A percentile compares a stretch with the other conserved stretches of the same genome.
These are phyloP conservation scores for Caprella mutica DNA, from an alignment of 2,888 invertebrate genomes.

Conservation along the genomic window DNA sequence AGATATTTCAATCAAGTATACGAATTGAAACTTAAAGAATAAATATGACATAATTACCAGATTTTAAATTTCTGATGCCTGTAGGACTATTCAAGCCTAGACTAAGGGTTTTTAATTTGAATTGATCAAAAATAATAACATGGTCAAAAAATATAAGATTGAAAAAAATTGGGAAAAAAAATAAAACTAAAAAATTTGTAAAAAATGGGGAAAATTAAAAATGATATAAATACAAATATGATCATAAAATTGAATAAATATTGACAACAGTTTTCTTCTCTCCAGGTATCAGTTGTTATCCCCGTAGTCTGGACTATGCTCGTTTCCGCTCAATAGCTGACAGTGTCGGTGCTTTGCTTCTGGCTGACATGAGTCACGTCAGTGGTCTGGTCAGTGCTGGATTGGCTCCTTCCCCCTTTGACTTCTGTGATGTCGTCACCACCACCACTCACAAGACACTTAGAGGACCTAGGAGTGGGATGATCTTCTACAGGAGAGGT, in stretches of 20 bases:
- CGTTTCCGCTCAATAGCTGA: slow-evolving; percentile 54
- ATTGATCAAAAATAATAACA: too few species aligned
- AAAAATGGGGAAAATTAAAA: not conserved
- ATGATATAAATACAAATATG: too few species aligned
- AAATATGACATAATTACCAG: too few species aligned
- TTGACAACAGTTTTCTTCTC: not conserved
- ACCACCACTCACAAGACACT: slow-evolving; percentile 94
- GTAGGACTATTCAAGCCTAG: too few species aligned
- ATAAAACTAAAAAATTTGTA: too few species aligned
- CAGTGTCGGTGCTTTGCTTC: slow-evolving; percentile 67
- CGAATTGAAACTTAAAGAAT: too few species aligned
- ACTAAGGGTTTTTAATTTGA: too few species aligned
- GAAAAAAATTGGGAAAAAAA: too few species aligned
- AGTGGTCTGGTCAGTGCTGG: slow-evolving; percentile 84
- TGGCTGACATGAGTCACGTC: slow-evolving; percentile 94
- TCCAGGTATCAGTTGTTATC: slow-evolving; percentile 73
- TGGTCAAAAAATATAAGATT: too few species aligned
- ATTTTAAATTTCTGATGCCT: too few species aligned
- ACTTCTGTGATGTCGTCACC: slow-evolving; percentile 79
- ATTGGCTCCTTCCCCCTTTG: slow-evolving; percentile 78
- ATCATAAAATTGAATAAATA: too few species aligned
- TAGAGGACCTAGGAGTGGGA: slow-evolving; percentile 62
- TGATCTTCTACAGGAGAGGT: slow-evolving; percentile 86
- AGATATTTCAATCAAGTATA: too few species aligned
- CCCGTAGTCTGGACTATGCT: slow-evolving; percentile 80